phyloP scores from a whole-genome alignment of 1,140 invertebrate genomes.

The Bombus turneri region DNA sequence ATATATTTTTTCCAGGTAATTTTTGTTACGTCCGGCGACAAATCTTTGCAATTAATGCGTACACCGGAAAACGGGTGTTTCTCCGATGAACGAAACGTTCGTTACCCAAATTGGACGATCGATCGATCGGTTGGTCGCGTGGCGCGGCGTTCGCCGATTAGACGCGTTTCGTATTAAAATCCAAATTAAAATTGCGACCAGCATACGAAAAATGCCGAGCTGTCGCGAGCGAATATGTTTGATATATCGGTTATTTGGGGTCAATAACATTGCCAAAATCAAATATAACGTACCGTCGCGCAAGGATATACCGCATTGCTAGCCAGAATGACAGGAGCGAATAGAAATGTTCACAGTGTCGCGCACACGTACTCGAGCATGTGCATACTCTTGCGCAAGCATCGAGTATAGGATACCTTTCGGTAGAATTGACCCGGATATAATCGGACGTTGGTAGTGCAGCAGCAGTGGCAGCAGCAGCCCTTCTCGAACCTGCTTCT shows the following conservation, averaged over 20 bases:
- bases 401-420: slow-evolving; percentile 49
- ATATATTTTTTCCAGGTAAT: not conserved
- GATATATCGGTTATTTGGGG: no score
- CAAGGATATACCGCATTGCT: not conserved
- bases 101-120: slow-evolving; percentile 57
- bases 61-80: not conserved
- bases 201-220: not conserved
- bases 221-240: not conserved
- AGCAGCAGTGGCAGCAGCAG: not conserved
- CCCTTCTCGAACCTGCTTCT: slow-evolving; percentile 20
- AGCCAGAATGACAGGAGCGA: not conserved
- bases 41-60: slow-evolving; percentile 44
- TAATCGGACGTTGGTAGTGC: slow-evolving; percentile 56
- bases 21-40: slow-evolving; percentile 22
- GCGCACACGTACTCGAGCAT: slow-evolving; percentile 14
- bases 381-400: slow-evolving; percentile 39
- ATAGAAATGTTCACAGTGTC: slow-evolving; percentile 14
- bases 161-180: not conserved
- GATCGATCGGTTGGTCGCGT: not conserved
- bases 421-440: slow-evolving; percentile 59
- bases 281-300: not conserved
- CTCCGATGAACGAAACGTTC: slow-evolving; percentile 36
- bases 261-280: not conserved
- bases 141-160: slow-evolving; percentile 33
- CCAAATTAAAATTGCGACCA: not conserved